These are phyloP conservation scores for Lophochroa leadbeateri DNA, from an alignment of 2,113 vertebrate species.

Conservation along the genomic window DNA sequence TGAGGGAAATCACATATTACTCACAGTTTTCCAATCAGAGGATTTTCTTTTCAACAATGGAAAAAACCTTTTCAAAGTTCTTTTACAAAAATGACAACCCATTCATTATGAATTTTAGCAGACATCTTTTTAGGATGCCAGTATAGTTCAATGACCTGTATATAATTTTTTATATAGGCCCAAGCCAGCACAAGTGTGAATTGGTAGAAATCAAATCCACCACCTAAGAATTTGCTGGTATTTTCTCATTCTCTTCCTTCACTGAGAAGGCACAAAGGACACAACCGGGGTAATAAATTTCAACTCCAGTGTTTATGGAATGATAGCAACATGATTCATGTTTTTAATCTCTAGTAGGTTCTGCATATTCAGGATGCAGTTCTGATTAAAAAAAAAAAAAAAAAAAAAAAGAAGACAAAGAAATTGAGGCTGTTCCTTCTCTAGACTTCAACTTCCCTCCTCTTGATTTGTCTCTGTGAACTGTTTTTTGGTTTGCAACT, in stretches of 20 bases:
- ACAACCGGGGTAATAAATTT: not conserved
- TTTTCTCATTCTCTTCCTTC: not conserved
- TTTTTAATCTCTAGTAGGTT: not conserved
- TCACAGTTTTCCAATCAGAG: conserved; percentile 34
- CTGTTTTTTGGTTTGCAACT: not conserved
- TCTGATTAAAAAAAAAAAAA: not conserved
- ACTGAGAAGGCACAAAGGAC: not conserved
- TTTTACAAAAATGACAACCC: conserved; percentile 16
- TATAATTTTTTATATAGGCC: not conserved
- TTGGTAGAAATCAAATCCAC: not conserved
- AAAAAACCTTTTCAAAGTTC: conserved; percentile 25
- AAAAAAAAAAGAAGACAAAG: not conserved
- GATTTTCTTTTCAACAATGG: conserved; percentile 31
- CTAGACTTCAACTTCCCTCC: not conserved
- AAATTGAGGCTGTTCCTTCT: not conserved
- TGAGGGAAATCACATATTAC: conserved; percentile 14
- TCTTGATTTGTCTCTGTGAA: not conserved
- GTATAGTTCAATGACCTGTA: not conserved
- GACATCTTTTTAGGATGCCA: not conserved
- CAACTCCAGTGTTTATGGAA: not conserved
- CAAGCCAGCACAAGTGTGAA: not conserved
- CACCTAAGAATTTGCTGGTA: not conserved
- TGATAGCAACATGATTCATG: not conserved
- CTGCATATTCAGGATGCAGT: not conserved
- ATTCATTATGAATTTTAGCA: not conserved